phyloP scores from a whole-genome alignment of 2,113 vertebrate genomes.

The Cyanoramphus novaezelandiae region DNA sequence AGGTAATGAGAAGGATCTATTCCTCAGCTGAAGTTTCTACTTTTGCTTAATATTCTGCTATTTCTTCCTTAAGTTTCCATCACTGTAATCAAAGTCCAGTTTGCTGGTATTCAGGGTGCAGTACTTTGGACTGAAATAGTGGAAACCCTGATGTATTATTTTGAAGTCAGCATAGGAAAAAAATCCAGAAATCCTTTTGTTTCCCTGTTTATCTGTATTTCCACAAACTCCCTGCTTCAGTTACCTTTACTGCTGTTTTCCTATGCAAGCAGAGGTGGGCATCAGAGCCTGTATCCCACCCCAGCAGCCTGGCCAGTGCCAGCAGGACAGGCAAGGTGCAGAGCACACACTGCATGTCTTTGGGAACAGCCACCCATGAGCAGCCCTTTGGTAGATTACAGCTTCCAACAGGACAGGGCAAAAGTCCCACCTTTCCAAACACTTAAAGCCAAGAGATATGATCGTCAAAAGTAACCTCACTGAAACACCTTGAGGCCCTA shows the following conservation, averaged over 20 bases:
- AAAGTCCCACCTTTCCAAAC: neutral
- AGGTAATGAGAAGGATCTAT: neutral
- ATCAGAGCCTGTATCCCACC: neutral
- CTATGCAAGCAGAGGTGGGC: neutral
- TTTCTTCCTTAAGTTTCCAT: neutral
- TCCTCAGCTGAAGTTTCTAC: neutral
- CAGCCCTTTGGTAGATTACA: neutral
- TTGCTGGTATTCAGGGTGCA: neutral
- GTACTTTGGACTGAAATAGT: neutral
- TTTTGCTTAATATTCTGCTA: neutral
- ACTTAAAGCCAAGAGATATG: neutral
- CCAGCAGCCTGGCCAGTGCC: rapidly evolving
- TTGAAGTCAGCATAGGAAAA: neutral
- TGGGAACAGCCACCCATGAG: rapidly evolving
- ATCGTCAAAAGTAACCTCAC: neutral
- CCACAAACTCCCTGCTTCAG: neutral
- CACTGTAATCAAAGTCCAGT: neutral
- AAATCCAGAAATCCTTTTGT: neutral
- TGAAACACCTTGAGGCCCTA: neutral
- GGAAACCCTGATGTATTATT: neutral
- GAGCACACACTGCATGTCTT: neutral
- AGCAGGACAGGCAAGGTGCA: neutral
- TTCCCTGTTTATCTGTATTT: neutral
- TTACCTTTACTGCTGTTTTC: neutral
- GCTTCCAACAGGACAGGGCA: neutral